A percentile compares a stretch with the other conserved stretches of the same genome.
Conservation (phyloP, 2,113 vertebrate species). For the Lophura nycthemera region DNA sequence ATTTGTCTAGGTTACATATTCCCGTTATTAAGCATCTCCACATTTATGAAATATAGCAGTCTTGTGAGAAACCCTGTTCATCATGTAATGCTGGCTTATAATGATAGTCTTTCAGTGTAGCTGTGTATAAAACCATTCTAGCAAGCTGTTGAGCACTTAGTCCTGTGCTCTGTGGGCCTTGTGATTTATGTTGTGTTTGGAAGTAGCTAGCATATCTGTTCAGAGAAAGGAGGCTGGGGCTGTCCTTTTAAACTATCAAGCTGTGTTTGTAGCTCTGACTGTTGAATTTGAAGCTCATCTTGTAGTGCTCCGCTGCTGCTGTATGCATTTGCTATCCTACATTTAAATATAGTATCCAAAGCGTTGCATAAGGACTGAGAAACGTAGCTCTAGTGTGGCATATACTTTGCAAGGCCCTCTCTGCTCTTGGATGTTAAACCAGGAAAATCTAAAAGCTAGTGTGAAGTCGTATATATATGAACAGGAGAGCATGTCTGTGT, state of each 20-base stretch:
- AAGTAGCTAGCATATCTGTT: background rate
- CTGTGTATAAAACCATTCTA: background rate
- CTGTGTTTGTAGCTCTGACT: background rate
- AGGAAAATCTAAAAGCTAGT: conserved; percentile 20
- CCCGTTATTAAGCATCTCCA: background rate
- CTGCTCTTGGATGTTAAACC: conserved; percentile 4
- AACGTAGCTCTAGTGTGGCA: background rate
- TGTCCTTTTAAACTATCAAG: background rate
- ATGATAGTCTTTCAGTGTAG: background rate
- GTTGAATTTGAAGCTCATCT: background rate
- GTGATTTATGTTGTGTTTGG: background rate
- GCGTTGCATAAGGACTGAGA: background rate
- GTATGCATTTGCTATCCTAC: background rate
- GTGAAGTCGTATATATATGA: background rate
- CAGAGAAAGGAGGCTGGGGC: background rate
- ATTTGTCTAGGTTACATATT: background rate
- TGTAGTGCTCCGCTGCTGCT: background rate
- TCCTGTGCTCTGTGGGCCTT: background rate
- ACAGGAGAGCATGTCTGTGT: background rate
- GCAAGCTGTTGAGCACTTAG: background rate
- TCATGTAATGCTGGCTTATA: background rate
- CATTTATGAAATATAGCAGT: background rate
- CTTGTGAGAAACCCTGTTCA: background rate
- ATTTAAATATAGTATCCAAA: background rate
- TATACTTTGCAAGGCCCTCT: background rate